phyloP scores from a whole-genome alignment of 53 echinoderm and acorn worm genomes.

The Luidia sarsii region DNA sequence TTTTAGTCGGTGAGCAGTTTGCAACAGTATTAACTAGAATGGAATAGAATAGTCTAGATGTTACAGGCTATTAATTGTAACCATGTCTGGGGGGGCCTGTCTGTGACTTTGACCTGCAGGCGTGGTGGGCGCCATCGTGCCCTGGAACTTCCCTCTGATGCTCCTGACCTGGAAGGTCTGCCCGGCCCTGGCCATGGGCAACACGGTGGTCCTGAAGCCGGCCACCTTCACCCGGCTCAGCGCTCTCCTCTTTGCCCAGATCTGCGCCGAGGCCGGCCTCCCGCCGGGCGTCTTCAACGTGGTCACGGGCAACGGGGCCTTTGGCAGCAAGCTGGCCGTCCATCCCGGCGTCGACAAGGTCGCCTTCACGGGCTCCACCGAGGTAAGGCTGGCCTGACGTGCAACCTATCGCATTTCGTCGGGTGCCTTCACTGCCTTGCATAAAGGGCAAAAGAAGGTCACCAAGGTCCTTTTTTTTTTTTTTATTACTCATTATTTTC shows the following conservation, averaged over 20 bases:
- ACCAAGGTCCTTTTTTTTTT: too few species aligned
- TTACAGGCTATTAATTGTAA: too few species aligned
- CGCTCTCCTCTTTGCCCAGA: conserved; percentile 94
- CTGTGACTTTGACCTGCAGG: too few species aligned
- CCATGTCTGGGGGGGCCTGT: too few species aligned
- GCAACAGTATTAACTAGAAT: too few species aligned
- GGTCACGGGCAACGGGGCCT: conserved; percentile 92
- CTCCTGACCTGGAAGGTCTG: conserved; percentile 95
- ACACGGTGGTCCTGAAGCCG: conserved; percentile 93
- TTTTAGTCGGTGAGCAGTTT: too few species aligned
- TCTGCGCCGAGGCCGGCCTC: conserved; percentile 95
- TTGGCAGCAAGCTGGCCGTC: conserved; percentile 87
- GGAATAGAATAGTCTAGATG: too few species aligned
- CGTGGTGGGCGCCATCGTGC: conserved; percentile 93
- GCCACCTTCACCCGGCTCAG: conserved; percentile 95
- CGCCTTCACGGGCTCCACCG: conserved; percentile 97
- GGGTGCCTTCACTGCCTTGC: too few species aligned
- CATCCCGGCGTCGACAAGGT: conserved; percentile 92
- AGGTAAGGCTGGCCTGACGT: conserved; percentile 70
- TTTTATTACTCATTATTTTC: too few species aligned
- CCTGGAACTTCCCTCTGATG: conserved; percentile 99
- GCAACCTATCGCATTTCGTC: not conserved
- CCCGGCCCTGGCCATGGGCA: conserved; percentile 98
- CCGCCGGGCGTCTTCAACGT: conserved; percentile 98
- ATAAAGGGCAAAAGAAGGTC: too few species aligned